Evolutionary conservation across 2,113 vertebrate species (phyloP).

Genomic region (Scatophagus argus): DNA sequence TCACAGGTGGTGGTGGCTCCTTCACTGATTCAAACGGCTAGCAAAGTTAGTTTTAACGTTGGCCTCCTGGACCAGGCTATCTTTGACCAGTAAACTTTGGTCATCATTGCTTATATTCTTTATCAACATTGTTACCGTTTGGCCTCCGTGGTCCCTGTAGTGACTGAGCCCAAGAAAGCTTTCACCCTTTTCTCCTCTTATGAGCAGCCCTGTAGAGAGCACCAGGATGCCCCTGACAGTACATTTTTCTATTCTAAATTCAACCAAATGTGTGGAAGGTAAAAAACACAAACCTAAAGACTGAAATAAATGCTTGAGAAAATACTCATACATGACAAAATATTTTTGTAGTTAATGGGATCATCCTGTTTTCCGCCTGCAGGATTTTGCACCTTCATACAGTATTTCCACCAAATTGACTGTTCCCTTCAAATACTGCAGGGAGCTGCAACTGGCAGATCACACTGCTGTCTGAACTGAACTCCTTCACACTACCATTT

Average conservation of each 20-base stretch:
- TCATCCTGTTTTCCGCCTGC: conserved; percentile 3
- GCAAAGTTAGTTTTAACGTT: too few relatives aligned
- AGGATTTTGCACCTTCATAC: conserved; percentile 14
- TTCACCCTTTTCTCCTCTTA: too few relatives aligned
- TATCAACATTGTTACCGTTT: too few relatives aligned
- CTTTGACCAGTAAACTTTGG: too few relatives aligned
- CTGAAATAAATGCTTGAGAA: neutral
- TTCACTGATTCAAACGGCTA: too few relatives aligned
- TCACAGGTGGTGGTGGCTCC: too few relatives aligned
- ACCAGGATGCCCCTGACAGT: neutral
- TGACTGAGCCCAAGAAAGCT: too few relatives aligned
- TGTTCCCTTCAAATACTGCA: conserved; percentile 50
- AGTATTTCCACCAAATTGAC: conserved; percentile 23
- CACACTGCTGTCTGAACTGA: conserved; percentile 34
- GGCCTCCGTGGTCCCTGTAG: too few relatives aligned
- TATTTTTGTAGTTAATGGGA: neutral
- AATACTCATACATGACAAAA: neutral
- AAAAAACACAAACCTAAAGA: neutral
- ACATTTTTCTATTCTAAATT: neutral
- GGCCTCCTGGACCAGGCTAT: too few relatives aligned
- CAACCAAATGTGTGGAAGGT: neutral
- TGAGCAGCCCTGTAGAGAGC: too few relatives aligned
- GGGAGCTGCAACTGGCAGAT: conserved; percentile 41
- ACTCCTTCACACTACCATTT: neutral
- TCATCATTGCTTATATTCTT: too few relatives aligned